phyloP scores from a whole-genome alignment of 1,140 invertebrate genomes.

The Cyrtorhinus lividipennis region DNA sequence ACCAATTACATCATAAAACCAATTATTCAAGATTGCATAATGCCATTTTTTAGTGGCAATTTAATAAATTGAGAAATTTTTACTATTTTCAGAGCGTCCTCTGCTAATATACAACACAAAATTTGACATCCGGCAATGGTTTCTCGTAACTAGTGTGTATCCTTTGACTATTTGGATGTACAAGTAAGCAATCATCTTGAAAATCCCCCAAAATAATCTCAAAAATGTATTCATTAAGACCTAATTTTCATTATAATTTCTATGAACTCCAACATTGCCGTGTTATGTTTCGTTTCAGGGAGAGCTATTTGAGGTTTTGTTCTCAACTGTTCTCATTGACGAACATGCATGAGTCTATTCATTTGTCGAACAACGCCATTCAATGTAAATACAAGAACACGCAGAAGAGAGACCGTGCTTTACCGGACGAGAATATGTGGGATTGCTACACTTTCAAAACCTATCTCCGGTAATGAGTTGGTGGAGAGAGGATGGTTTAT shows the following conservation, averaged over 20 bases:
- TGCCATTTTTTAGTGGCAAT: no score
- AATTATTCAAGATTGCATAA: no score
- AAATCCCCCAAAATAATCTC: no score
- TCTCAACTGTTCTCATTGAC: constrained; percentile 75
- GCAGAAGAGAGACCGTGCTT: constrained; percentile 53
- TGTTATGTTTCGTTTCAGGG: constrained; percentile 36
- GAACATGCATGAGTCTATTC: constrained; percentile 85
- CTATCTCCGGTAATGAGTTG: constrained; percentile 46
- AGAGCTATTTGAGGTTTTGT: constrained; percentile 84
- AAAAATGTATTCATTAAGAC: no score
- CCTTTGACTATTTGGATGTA: constrained; percentile 91
- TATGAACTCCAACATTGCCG: no score
- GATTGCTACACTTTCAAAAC: constrained; percentile 57
- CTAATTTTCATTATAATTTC: no score
- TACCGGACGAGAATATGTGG: constrained; percentile 65
- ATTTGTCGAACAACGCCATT: constrained; percentile 85
- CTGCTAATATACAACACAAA: constrained; percentile 79
- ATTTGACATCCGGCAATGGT: constrained; percentile 89
- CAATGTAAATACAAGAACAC: constrained; percentile 59
- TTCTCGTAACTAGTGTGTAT: constrained; percentile 76
- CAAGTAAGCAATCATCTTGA: no score
- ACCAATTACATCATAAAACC: no score
- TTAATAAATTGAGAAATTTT: no score
- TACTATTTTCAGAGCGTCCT: constrained; percentile 61
- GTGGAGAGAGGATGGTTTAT: no score